Conservation (phyloP, 2,113 vertebrate genomes). For the Brachyistius frenatus region DNA sequence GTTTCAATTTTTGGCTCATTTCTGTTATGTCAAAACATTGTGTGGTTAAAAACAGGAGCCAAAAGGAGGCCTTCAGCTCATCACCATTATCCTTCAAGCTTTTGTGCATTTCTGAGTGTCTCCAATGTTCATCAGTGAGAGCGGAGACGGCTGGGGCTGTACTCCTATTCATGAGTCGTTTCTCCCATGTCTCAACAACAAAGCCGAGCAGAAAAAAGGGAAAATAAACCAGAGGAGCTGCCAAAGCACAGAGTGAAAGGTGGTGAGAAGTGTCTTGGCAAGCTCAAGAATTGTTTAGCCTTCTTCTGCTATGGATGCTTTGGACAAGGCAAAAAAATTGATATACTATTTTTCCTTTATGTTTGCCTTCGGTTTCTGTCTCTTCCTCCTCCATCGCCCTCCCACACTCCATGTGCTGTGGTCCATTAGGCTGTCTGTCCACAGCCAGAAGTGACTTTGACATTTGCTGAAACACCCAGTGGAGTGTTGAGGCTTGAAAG, state of each 20-base stretch:
- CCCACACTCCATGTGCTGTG: constrained; percentile 65
- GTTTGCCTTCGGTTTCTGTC: constrained; percentile 48
- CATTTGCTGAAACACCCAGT: constrained; percentile 79
- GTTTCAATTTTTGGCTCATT: constrained; percentile 67
- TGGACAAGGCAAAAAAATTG: constrained; percentile 14
- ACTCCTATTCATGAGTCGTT: constrained; percentile 63
- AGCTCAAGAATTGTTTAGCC: constrained; percentile 54
- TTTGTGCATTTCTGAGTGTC: constrained; percentile 65
- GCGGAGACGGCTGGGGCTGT: constrained; percentile 55
- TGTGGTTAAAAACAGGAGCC: constrained; percentile 44
- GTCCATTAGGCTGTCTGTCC: constrained; percentile 79
- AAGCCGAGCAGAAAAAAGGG: constrained; percentile 55
- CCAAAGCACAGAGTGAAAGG: constrained; percentile 60
- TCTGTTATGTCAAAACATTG: constrained; percentile 68
- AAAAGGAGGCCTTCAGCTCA: constrained; percentile 63
- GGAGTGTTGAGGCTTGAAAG: constrained; percentile 80
- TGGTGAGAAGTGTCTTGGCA: constrained; percentile 59
- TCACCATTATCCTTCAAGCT: constrained; percentile 69
- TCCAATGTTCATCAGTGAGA: constrained; percentile 65
- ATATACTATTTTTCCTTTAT: constrained; percentile 51
- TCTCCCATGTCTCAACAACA: constrained; percentile 67
- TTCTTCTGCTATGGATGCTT: constrained; percentile 30
- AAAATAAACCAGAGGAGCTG: constrained; percentile 67
- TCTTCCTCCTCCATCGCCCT: constrained; percentile 45
- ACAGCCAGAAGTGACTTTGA: constrained; percentile 78